A percentile compares a stretch with the other conserved stretches of the same genome.
These are phyloP conservation scores for Spinibarbus caldwelli DNA, from an alignment of 2,797 vertebrate species.

Conservation along the genomic window DNA sequence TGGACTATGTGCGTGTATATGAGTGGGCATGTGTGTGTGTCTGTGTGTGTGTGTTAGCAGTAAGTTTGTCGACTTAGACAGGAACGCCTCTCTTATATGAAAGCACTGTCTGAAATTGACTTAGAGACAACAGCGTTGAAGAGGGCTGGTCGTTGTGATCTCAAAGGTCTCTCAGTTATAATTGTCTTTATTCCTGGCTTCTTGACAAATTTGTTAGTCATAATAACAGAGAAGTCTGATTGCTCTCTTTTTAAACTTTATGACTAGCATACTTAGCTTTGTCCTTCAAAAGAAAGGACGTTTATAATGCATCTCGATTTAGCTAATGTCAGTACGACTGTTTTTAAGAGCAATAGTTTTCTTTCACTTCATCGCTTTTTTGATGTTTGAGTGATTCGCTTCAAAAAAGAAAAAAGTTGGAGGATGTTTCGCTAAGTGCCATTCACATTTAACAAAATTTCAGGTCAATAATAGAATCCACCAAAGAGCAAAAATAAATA, in stretches of 20 bases:
- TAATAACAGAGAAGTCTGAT: conserved; percentile 22
- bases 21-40: conserved; percentile 30
- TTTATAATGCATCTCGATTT: not conserved
- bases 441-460: too few relatives aligned
- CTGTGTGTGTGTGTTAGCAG: conserved; percentile 2
- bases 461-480: too few relatives aligned
- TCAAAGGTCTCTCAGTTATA: conserved; percentile 8
- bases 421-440: too few relatives aligned
- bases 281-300: not conserved
- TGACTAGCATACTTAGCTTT: not conserved
- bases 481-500: too few relatives aligned
- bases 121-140: conserved; percentile 4
- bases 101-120: conserved; percentile 11
- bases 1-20: not conserved
- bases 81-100: conserved; percentile 35
- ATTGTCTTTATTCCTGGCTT: conserved; percentile 31
- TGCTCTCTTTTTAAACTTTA: not conserved
- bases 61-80: conserved; percentile 23
- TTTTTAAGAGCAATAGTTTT: not conserved
- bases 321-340: not conserved
- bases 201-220: not conserved
- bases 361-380: not conserved
- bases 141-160: not conserved
- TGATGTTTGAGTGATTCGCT: not conserved
- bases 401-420: too few relatives aligned